phyloP scores from a whole-genome alignment of 1,140 invertebrate species.

The Saxidomus purpurata region DNA sequence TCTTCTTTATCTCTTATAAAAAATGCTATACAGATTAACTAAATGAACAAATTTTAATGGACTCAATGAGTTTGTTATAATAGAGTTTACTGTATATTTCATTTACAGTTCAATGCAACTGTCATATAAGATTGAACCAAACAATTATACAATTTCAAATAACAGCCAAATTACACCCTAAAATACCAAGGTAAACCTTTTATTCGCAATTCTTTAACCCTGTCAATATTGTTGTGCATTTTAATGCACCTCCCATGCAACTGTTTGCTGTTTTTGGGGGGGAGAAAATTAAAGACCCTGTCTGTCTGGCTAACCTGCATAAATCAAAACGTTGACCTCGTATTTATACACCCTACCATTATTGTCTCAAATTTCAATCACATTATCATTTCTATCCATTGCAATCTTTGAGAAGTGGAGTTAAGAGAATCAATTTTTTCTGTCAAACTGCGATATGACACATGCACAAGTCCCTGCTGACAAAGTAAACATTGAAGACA shows the following conservation, averaged over 20 bases:
- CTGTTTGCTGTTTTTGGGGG: background rate
- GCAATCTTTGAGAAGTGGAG: background rate
- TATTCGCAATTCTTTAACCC: too few species aligned
- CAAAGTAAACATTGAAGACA: background rate
- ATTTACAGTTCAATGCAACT: too few species aligned
- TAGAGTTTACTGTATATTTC: too few species aligned
- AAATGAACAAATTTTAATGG: too few species aligned
- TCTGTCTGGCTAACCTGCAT: background rate
- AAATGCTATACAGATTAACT: too few species aligned
- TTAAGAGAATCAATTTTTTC: slow-evolving; percentile 13
- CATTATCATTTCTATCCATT: background rate
- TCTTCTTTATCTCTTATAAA: too few species aligned
- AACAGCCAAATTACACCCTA: too few species aligned
- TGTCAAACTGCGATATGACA: background rate
- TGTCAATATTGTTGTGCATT: too few species aligned
- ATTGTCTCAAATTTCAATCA: background rate
- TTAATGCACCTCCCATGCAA: background rate
- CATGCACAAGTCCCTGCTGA: background rate
- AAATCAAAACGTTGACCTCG: slow-evolving; percentile 19
- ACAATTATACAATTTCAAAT: too few species aligned
- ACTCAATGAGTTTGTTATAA: too few species aligned
- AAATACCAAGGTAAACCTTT: too few species aligned
- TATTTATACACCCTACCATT: slow-evolving; percentile 9
- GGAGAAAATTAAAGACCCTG: background rate
- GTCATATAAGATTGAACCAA: too few species aligned